A percentile compares a stretch with the other conserved stretches of the same genome.
Evolutionary conservation across 2,113 vertebrate genomes (phyloP).

Genomic region (Donacobius atricapilla): DNA sequence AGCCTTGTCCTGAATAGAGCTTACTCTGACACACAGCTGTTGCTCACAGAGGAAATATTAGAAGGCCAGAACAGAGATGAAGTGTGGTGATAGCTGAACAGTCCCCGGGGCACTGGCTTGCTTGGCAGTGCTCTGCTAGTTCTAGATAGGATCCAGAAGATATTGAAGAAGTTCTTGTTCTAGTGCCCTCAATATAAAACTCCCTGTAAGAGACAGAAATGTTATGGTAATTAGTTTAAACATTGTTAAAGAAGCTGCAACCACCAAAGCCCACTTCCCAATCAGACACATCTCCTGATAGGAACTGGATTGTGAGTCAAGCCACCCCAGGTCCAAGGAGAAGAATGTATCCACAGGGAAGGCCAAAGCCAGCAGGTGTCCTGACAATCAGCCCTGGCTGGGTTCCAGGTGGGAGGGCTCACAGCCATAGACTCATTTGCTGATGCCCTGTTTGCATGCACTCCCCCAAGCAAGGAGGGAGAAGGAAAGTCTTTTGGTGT

Average conservation of each 20-base stretch:
- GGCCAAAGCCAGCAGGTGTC: neutral
- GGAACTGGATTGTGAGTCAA: neutral
- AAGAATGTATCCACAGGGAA: neutral
- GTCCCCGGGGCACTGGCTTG: neutral
- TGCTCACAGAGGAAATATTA: neutral
- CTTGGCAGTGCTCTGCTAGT: neutral
- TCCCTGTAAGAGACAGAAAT: neutral
- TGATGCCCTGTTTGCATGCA: neutral
- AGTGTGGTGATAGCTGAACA: neutral
- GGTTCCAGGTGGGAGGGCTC: rapidly evolving
- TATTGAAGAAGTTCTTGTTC: neutral
- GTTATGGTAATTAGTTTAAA: neutral
- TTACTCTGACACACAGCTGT: neutral
- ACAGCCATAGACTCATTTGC: neutral
- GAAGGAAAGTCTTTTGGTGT: neutral
- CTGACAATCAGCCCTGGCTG: neutral
- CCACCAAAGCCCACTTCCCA: neutral
- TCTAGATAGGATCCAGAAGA: neutral
- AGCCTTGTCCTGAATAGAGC: neutral
- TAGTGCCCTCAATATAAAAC: neutral
- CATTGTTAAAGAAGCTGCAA: rapidly evolving
- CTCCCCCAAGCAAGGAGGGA: rapidly evolving
- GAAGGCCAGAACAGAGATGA: conserved; percentile 7
- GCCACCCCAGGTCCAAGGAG: neutral
- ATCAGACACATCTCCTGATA: rapidly evolving